A percentile compares a stretch with the other conserved stretches of the same genome.
Conservation (phyloP, 2,797 vertebrate genomes). For the Darevskia mixta region DNA sequence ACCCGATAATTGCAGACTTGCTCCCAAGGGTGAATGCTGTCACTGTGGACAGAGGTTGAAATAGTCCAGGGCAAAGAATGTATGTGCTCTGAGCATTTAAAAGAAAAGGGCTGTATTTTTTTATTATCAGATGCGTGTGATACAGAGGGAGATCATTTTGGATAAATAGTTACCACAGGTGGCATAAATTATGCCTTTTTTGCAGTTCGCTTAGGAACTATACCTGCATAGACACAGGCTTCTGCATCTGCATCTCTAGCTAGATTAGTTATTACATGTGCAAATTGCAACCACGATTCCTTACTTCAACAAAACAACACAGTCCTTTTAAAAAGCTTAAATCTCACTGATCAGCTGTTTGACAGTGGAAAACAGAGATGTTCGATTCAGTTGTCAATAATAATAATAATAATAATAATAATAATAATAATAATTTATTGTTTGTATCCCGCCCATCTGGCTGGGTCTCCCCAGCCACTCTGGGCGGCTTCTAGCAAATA, state of each 20-base stretch:
- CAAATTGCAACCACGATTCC: not conserved
- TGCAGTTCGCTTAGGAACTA: not conserved
- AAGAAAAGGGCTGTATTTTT: not conserved
- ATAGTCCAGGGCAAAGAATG: not conserved
- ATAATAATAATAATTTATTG: too few relatives aligned
- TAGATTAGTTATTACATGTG: too few relatives aligned
- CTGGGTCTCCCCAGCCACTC: too few relatives aligned
- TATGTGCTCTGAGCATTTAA: not conserved
- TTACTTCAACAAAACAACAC: not conserved
- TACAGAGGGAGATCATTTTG: not conserved
- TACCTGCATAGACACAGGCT: not conserved
- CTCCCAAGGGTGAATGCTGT: not conserved
- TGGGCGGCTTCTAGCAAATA: too few relatives aligned
- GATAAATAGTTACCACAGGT: not conserved
- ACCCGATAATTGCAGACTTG: conserved; percentile 14
- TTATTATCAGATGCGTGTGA: not conserved
- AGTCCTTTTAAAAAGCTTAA: not conserved
- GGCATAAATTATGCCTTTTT: not conserved
- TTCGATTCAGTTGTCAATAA: not conserved
- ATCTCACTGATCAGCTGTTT: not conserved
- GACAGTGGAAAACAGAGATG: not conserved
- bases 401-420: too few relatives aligned
- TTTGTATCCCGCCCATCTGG: too few relatives aligned
- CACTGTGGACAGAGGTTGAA: not conserved
- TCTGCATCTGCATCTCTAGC: not conserved